Evolutionary conservation across 1,140 invertebrate genomes (phyloP).

Genomic region (Drosophila mojavensis): DNA sequence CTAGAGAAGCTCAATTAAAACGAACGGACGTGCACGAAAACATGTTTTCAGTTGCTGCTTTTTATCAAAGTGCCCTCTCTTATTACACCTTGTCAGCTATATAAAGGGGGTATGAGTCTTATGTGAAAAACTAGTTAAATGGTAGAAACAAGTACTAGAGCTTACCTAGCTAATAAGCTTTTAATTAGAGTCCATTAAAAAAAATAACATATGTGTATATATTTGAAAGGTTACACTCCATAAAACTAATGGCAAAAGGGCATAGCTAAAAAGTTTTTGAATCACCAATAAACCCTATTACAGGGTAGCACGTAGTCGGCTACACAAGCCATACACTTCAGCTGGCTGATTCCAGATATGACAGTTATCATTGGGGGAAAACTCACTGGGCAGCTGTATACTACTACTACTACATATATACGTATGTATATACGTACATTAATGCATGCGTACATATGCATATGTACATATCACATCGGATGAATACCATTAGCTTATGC

Average conservation of each 20-base stretch:
- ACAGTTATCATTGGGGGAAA: slow-evolving; percentile 45
- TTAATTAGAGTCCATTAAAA: no score
- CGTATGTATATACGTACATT: not conserved
- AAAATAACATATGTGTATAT: no score
- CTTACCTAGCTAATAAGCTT: no score
- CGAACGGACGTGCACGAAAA: slow-evolving; percentile 47
- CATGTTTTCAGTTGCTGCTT: slow-evolving; percentile 37
- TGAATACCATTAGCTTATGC: slow-evolving; percentile 30
- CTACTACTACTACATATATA: not conserved
- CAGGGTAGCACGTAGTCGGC: not conserved
- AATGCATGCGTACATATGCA: not conserved
- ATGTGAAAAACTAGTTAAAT: not conserved
- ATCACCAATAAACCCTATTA: no score
- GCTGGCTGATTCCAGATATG: slow-evolving; percentile 15
- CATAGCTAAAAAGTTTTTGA: no score
- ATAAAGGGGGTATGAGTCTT: not conserved
- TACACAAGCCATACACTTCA: not conserved
- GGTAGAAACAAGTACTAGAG: not conserved
- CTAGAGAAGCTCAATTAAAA: slow-evolving; percentile 46
- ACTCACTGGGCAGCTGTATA: slow-evolving; percentile 19
- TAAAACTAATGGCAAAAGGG: no score
- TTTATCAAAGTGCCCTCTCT: slow-evolving; percentile 28
- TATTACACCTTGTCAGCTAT: not conserved
- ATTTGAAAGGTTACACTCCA: no score
- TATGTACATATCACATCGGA: not conserved